Conservation (phyloP, 2,113 vertebrate genomes). For the Pleuronectes platessa region DNA sequence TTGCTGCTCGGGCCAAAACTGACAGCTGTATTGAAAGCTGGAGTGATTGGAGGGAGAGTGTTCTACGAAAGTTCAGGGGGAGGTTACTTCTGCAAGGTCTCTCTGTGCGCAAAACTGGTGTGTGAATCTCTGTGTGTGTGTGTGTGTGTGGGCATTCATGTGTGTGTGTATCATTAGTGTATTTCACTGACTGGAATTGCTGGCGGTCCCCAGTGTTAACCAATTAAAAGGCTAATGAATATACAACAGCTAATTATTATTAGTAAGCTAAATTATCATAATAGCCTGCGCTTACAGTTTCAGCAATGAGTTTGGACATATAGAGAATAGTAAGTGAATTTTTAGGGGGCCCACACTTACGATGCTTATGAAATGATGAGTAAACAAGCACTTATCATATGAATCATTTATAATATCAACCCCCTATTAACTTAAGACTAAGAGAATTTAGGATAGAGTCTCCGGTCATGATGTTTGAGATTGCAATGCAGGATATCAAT, state of each 20-base stretch:
- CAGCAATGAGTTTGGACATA: conserved; percentile 55
- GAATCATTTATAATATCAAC: neutral
- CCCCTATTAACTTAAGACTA: too few species aligned
- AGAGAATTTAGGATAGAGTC: too few species aligned
- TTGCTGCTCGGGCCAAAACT: conserved; percentile 73
- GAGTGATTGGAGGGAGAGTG: conserved; percentile 53
- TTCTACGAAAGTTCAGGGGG: conserved; percentile 68
- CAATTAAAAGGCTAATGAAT: conserved; percentile 84
- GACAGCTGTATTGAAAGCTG: conserved; percentile 80
- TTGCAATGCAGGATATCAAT: neutral
- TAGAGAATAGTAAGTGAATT: conserved; percentile 38
- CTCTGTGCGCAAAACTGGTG: conserved; percentile 36
- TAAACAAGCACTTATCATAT: neutral
- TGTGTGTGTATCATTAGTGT: conserved; percentile 68
- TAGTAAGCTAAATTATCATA: conserved; percentile 80
- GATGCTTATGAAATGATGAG: neutral
- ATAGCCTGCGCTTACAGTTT: conserved; percentile 68
- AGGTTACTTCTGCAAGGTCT: conserved; percentile 64
- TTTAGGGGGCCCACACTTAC: conserved; percentile 8
- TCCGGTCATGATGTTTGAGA: neutral
- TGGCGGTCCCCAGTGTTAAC: conserved; percentile 77
- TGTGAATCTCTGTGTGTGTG: conserved; percentile 35
- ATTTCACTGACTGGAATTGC: conserved; percentile 75
- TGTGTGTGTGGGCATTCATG: conserved; percentile 38
- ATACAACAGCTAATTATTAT: conserved; percentile 83